Conservation (phyloP, 2,113 vertebrate species). For the Podarcis cretensis region DNA sequence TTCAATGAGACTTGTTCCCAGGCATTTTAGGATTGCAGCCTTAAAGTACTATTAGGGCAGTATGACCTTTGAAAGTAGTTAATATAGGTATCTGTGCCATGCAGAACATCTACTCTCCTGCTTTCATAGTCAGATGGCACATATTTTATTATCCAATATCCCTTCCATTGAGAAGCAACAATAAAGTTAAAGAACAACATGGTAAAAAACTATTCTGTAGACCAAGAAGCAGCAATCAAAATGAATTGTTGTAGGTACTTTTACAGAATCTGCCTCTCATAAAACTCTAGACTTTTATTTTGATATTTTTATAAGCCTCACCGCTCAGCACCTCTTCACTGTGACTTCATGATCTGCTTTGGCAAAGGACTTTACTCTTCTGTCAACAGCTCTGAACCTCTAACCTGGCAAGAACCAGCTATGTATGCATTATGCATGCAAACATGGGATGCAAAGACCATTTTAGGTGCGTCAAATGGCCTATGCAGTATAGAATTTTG, state of each 20-base stretch:
- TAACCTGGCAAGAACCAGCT: background rate
- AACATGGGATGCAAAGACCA: background rate
- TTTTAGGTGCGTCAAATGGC: background rate
- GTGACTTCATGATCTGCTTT: background rate
- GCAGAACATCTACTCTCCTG: background rate
- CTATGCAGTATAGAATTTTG: background rate
- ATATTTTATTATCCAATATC: conserved; percentile 2
- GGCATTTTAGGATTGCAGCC: background rate
- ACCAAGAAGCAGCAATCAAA: conserved; percentile 10
- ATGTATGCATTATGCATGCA: background rate
- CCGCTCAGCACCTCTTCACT: background rate
- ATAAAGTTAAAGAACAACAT: conserved; percentile 4
- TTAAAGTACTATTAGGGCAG: background rate
- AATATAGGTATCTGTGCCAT: background rate
- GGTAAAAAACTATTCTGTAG: background rate
- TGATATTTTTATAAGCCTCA: conserved; percentile 14
- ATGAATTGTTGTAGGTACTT: conserved; percentile 12
- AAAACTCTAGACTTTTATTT: conserved; percentile 18
- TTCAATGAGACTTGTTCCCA: background rate
- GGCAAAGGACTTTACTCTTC: background rate
- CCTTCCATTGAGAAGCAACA: background rate
- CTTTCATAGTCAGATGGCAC: background rate
- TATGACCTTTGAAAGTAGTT: background rate
- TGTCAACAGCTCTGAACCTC: background rate
- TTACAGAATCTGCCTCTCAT: conserved; percentile 4